A percentile compares a stretch with the other conserved stretches of the same genome.
phyloP scores from a whole-genome alignment of 2,797 vertebrate genomes.

The Mastacembelus armatus region DNA sequence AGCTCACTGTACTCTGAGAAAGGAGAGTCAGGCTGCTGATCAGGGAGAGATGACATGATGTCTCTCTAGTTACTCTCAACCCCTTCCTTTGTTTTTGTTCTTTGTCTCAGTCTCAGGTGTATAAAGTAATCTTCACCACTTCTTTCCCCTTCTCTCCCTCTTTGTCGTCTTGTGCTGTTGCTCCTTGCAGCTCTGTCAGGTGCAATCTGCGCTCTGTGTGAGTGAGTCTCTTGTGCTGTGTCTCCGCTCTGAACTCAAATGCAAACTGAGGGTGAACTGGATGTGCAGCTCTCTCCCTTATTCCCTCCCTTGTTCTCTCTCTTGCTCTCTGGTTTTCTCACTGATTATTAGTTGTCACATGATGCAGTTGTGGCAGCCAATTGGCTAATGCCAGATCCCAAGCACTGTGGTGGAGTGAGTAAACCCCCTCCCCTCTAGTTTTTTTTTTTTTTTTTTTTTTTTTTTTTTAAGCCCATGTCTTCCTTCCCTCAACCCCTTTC shows the following conservation, averaged over 20 bases:
- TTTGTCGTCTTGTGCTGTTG: conserved; percentile 42
- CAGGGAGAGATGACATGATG: conserved; percentile 90
- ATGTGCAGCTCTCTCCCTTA: conserved; percentile 62
- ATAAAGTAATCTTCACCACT: conserved; percentile 39
- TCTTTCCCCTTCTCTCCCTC: conserved; percentile 37
- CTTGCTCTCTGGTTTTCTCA: conserved; percentile 56
- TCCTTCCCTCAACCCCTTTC: conserved; percentile 27
- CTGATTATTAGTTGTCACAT: conserved; percentile 71
- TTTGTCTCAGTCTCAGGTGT: conserved; percentile 49
- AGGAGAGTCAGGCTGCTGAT: conserved; percentile 86
- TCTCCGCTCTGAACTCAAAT: conserved; percentile 66
- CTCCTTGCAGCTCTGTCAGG: conserved; percentile 46
- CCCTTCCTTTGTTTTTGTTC: conserved; percentile 52
- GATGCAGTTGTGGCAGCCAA: conserved; percentile 71
- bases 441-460: conserved; percentile 57
- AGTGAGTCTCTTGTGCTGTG: conserved; percentile 31
- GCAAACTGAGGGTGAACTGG: conserved; percentile 70
- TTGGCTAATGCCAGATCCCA: conserved; percentile 70
- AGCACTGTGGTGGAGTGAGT: conserved; percentile 74
- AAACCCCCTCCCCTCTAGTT: conserved; percentile 67
- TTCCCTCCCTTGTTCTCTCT: conserved; percentile 33
- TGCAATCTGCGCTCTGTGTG: conserved; percentile 32
- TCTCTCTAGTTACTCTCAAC: conserved; percentile 62
- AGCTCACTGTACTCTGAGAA: conserved; percentile 89
- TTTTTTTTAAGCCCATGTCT: conserved; percentile 59